Percentiles rank a stretch among this genome's conserved stretches.
Evolutionary conservation across 2,797 vertebrate species (phyloP).

Genomic region (Meriones psammophilus): DNA sequence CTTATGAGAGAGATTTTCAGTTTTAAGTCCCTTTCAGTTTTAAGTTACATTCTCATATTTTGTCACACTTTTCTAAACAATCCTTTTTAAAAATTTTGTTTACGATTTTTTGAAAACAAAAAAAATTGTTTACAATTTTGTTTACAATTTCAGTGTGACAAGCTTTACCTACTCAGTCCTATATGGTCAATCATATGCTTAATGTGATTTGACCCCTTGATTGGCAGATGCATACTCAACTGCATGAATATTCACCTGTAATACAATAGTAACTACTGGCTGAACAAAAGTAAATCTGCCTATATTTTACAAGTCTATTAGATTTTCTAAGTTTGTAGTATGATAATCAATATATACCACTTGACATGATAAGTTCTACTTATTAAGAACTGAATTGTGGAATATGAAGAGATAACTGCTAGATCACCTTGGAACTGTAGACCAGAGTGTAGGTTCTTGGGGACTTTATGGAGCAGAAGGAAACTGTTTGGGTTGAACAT

Average conservation of each 20-base stretch:
- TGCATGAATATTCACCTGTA: background rate
- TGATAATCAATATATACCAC: background rate
- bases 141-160: background rate
- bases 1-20: too few relatives aligned
- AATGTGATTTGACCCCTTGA: background rate
- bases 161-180: background rate
- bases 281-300: background rate
- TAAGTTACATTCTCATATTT: background rate
- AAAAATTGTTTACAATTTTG: background rate
- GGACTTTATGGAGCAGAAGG: background rate
- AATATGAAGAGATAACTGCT: background rate
- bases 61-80: background rate
- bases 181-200: background rate
- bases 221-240: background rate
- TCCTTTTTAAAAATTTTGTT: background rate
- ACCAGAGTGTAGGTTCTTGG: background rate
- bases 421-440: background rate
- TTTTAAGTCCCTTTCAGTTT: too few relatives aligned
- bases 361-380: background rate
- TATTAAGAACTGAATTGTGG: background rate
- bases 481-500: too few relatives aligned
- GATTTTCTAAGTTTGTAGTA: background rate
- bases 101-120: too few relatives aligned
- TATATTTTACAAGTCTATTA: background rate
- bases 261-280: background rate